Base-by-base conservation (phyloP, 2,888 invertebrate species). In the Tanaodytes sp. region DNA sequence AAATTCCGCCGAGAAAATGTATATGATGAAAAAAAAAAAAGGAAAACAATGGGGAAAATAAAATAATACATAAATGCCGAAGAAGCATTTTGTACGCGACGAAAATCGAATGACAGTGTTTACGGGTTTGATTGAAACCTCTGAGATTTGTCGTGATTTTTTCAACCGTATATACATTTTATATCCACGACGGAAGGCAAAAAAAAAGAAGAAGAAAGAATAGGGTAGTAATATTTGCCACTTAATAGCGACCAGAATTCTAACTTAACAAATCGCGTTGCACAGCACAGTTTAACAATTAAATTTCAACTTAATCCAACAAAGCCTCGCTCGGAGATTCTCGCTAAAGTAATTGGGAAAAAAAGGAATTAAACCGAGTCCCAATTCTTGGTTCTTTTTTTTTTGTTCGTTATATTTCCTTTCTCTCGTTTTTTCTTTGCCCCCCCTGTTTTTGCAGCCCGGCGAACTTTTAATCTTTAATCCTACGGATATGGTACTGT, bases 101-200 rank as follows among this genome's bases (percentile, higher is more conserved):
- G 46, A 40, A 65, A 65, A 65, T 58, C 58, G 58, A 58, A 58
- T 52, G 57, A 51, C 52, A 40, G 37, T 54, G 54, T 52, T 66
- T 66, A 54, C 31, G 40, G n/a, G 39, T 43, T 42, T 39, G 59
- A 59, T 48, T 54, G 48, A 43, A 66, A 15, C 18, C 27, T 33
- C 40, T 3, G 20, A 59, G 48, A 66, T 66, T 58, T 58, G 30
- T 23, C 12, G 39, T 11, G 45, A 27, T 14, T 54, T 59, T 52
- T 45, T 33, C 16, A 33, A 11, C 20, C n/a, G 33, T 15, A n/a
- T n/a, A n/a, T n/a, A n/a, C n/a, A n/a, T n/a, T n/a, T n/a, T n/a
- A n/a, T n/a, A n/a, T n/a, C n/a, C n/a, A n/a, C n/a, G n/a, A n/a
- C n/a, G n/a, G n/a, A n/a, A n/a, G n/a, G n/a, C n/a, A n/a, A n/a